Evolutionary conservation across 2,888 invertebrate genomes (phyloP).

Genomic region (Lagria hirta): DNA sequence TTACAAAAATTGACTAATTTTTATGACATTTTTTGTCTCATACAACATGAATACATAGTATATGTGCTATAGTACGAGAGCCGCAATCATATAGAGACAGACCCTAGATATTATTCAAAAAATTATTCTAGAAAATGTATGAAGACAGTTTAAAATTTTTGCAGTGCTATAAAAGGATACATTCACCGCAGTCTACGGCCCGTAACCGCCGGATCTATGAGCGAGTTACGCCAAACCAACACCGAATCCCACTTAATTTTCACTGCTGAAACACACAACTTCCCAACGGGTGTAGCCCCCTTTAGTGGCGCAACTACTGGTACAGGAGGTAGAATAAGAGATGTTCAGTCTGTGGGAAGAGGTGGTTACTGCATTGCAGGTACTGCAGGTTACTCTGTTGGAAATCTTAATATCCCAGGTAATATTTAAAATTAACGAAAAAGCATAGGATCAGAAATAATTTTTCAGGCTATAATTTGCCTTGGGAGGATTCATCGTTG

Average conservation of each 20-base stretch:
- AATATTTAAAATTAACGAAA: constrained; percentile 26
- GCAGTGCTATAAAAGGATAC: constrained; percentile 86
- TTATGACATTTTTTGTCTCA: too few relatives aligned
- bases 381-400: constrained; percentile 95
- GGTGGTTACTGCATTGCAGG: constrained; percentile 94
- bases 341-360: constrained; percentile 92
- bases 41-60: too few relatives aligned
- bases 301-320: constrained; percentile 98
- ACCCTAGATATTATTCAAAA: too few relatives aligned
- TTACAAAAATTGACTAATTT: too few relatives aligned
- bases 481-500: constrained; percentile 79
- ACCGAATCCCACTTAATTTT: constrained; percentile 87
- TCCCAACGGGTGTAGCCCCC: constrained; percentile 96
- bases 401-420: constrained; percentile 89
- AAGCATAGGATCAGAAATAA: constrained; percentile 4
- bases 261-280: constrained; percentile 98
- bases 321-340: constrained; percentile 92
- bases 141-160: too few relatives aligned
- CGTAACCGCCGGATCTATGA: constrained; percentile 64
- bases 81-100: too few relatives aligned
- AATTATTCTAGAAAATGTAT: too few relatives aligned
- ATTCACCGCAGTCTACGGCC: constrained; percentile 71
- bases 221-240: constrained; percentile 57
- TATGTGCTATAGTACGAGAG: too few relatives aligned
- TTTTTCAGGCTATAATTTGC: constrained; percentile 70